Conservation (phyloP, 30 jellyfish, hydroid and myxozoan genomes). For the Chironex yamaguchii region DNA sequence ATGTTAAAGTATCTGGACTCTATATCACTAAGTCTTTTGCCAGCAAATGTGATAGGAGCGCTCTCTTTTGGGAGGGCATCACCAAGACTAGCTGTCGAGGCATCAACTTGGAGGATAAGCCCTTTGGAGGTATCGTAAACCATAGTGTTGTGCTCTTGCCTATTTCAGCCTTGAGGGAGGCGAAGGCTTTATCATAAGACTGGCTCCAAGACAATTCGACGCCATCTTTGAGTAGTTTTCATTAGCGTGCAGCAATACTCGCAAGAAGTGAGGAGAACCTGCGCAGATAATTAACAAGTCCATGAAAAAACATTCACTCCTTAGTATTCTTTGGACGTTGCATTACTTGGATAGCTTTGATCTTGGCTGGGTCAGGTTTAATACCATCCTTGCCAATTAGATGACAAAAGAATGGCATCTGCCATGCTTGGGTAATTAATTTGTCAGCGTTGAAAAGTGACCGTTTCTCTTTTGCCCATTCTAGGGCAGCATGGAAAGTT, state of each 20-base stretch:
- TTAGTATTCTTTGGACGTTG: too few relatives aligned
- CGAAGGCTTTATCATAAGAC: conserved; percentile 11
- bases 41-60: conserved; percentile 25
- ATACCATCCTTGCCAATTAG: conserved; percentile 20
- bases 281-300: too few relatives aligned
- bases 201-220: not conserved
- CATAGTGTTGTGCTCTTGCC: conserved; percentile 3
- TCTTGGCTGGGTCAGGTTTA: conserved; percentile 44
- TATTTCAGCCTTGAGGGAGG: conserved; percentile 1
- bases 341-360: too few relatives aligned
- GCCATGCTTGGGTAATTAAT: not conserved
- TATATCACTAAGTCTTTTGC: conserved; percentile 3
- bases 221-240: conserved; percentile 1
- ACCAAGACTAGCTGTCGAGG: conserved; percentile 11
- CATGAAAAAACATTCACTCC: too few relatives aligned
- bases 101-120: conserved; percentile 20
- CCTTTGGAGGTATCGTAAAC: not conserved
- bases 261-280: conserved; percentile 18
- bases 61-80: not conserved
- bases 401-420: conserved; percentile 9
- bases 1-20: conserved; percentile 16
- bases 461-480: not conserved
- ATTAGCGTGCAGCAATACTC: conserved; percentile 11
- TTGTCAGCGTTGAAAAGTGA: conserved; percentile 5
- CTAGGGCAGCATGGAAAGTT: not conserved